phyloP scores from a whole-genome alignment of 53 echinoderm and acorn worm species.

The Mesocentrotus franciscanus region DNA sequence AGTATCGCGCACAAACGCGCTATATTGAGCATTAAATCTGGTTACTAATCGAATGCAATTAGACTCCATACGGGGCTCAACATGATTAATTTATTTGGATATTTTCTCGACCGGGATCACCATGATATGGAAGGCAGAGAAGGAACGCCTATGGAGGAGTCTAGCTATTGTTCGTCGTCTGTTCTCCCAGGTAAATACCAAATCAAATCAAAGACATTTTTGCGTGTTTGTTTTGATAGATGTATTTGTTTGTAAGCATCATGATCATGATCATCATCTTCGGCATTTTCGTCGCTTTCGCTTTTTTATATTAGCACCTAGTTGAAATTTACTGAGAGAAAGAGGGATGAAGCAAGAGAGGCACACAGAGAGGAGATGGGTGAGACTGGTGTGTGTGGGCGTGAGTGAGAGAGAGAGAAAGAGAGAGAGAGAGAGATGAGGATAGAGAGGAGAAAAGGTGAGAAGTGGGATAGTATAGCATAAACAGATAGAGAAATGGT shows the following conservation, averaged over 20 bases:
- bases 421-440: background rate
- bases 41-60: slow-evolving; percentile 50
- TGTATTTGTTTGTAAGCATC: background rate
- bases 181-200: slow-evolving; percentile 18
- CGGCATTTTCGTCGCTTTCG: background rate
- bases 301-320: background rate
- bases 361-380: background rate
- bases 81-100: slow-evolving; percentile 66
- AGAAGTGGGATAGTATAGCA: too few relatives aligned
- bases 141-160: slow-evolving; percentile 67
- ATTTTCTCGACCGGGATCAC: slow-evolving; percentile 62
- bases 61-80: slow-evolving; percentile 57
- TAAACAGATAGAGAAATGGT: too few relatives aligned
- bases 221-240: background rate
- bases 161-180: slow-evolving; percentile 50
- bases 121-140: slow-evolving; percentile 49
- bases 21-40: slow-evolving; percentile 46
- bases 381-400: background rate
- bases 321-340: background rate
- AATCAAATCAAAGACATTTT: background rate
- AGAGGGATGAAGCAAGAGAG: background rate
- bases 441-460: too few relatives aligned
- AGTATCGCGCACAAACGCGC: background rate
- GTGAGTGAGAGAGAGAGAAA: background rate
- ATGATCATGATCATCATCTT: background rate